Base-by-base conservation (phyloP, 2,113 vertebrate genomes). In the Scomber japonicus region DNA sequence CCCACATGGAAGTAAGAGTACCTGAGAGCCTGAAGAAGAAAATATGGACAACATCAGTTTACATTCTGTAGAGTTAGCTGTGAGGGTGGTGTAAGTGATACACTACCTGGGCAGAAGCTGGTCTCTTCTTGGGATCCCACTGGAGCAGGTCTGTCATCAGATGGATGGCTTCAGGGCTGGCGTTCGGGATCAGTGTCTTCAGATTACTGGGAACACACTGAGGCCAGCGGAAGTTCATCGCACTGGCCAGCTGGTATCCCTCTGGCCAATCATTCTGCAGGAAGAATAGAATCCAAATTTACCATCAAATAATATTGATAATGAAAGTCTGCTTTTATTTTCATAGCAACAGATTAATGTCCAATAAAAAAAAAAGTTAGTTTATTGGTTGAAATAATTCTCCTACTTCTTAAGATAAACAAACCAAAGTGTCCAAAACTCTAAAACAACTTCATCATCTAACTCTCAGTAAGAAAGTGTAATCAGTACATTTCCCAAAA, bases 201-300 rank as follows among this genome's bases (percentile, higher is more conserved):
- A 99, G 90, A 81, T 96, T 97, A 87, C 96, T 97, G 45, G 97
- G 96, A 69, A 99, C 95, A 87, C 97, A 99, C 13, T 99, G 98
- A 49, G 98, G 98, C 92, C 98, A 99, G 59, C 96, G 97, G 93
- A 99, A 99, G 79, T 97, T 98, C 97, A 99, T 99, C 3, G 96
- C 94, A 77, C 94, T 93, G 3, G 97, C 97, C 66, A 99, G 95
- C 77, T 97, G 97, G 88, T 95, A 96, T 57, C 97, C 98, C 90
- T 99, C 98, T 0, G 96, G 94, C 98, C 98, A 99, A 81, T 99
- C 97, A 49, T 91, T 97, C 98, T 99, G 31, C 17, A 77, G 88
- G 86, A 78, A 67, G 44, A 76, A 67, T 8, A 71, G 12, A 69
- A 49, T 57, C 27, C 8, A 54, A 10, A 27, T 40, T 63, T 35